A percentile compares a stretch with the other conserved stretches of the same genome.
Evolutionary conservation across 1,140 invertebrate genomes (phyloP).

Genomic region (Frieseomelitta varia): DNA sequence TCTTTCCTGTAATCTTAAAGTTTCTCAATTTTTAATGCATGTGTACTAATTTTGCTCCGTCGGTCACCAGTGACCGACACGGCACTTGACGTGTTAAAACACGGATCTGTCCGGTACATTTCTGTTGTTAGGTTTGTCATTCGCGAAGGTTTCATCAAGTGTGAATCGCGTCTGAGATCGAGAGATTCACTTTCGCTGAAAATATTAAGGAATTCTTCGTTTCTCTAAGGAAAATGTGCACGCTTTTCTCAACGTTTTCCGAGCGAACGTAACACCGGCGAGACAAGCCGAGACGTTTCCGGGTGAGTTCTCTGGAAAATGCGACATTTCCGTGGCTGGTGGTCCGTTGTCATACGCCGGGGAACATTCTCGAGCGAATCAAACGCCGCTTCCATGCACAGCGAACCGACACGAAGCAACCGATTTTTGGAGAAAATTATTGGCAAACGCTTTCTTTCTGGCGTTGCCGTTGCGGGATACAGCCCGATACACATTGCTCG

Average conservation of each 20-base stretch:
- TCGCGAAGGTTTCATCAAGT: too few species aligned
- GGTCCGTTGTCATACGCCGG: neutral
- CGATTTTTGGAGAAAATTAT: neutral
- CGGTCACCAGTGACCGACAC: too few species aligned
- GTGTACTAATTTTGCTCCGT: too few species aligned
- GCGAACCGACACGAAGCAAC: neutral
- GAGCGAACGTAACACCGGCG: neutral
- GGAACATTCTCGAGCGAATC: slow-evolving; percentile 20
- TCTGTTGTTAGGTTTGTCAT: too few species aligned
- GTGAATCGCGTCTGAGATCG: too few species aligned
- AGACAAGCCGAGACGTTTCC: neutral
- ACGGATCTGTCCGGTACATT: too few species aligned
- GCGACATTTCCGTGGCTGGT: neutral
- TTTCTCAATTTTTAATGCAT: too few species aligned
- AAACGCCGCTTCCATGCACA: neutral
- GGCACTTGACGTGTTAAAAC: too few species aligned
- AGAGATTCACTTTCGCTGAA: neutral
- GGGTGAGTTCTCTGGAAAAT: neutral
- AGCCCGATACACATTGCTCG: neutral
- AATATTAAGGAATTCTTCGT: neutral
- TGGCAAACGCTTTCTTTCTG: neutral
- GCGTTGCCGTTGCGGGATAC: too few species aligned
- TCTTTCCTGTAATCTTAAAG: too few species aligned
- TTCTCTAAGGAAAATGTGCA: neutral
- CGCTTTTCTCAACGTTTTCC: neutral